These are phyloP conservation scores for Creontiades dilutus DNA, from an alignment of 2,888 invertebrate species.

Conservation along the genomic window DNA sequence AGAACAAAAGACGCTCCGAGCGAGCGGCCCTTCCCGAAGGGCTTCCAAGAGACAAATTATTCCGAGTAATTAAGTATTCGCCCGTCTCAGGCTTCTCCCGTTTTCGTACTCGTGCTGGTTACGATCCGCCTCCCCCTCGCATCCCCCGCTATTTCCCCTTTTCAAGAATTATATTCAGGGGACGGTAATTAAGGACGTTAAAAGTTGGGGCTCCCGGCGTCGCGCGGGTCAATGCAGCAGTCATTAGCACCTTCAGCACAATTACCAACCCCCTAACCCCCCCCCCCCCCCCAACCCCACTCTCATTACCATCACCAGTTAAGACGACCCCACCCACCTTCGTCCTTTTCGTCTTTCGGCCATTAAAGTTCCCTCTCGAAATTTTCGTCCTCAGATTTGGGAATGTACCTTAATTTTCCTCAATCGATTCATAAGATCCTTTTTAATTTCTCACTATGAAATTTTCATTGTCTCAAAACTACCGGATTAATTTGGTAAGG, in stretches of 20 bases:
- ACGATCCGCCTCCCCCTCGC: constrained; percentile 44
- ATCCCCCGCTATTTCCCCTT: not conserved
- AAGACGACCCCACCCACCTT: constrained; percentile 2
- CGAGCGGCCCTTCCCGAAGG: constrained; percentile 33
- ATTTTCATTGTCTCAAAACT: too few species aligned
- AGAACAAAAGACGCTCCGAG: constrained; percentile 68
- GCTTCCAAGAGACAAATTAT: constrained; percentile 75
- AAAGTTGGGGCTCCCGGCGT: constrained; percentile 82
- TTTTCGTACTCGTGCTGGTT: constrained; percentile 27
- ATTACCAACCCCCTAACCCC: constrained; percentile 42
- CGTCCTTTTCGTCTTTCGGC: not conserved
- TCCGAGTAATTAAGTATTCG: constrained; percentile 76
- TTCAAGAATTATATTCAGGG: constrained; percentile 73
- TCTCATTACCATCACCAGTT: not conserved
- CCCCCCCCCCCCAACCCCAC: not conserved
- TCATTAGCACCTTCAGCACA: constrained; percentile 70
- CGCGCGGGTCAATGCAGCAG: constrained; percentile 66
- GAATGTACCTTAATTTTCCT: not conserved
- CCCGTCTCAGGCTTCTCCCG: constrained; percentile 59
- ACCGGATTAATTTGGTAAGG: too few species aligned
- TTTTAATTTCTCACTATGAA: too few species aligned
- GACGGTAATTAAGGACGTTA: constrained; percentile 78
- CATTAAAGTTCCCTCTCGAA: constrained; percentile 35
- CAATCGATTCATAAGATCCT: too few species aligned
- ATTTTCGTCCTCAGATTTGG: constrained; percentile 16